A percentile compares a stretch with the other conserved stretches of the same genome.
Conservation (phyloP, 2,888 invertebrate species). For the Invenusta paracnida region DNA sequence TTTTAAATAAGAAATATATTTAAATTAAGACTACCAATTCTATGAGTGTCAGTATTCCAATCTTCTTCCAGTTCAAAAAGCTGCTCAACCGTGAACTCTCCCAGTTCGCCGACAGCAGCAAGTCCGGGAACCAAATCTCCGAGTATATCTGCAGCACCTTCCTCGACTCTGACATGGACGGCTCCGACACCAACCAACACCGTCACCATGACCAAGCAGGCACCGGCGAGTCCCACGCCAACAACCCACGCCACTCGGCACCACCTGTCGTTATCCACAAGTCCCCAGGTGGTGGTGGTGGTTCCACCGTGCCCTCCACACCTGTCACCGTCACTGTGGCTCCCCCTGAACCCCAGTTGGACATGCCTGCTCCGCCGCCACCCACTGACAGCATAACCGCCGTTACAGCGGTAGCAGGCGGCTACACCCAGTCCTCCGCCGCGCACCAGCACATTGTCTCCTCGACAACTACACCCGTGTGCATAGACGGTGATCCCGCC, state of each 20-base stretch:
- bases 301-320: background rate
- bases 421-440: background rate
- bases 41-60: no score
- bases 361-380: background rate
- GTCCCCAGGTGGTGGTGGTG: no score
- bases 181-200: background rate
- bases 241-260: no score
- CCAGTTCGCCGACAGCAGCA: conserved; percentile 93
- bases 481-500: background rate
- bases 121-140: conserved; percentile 93
- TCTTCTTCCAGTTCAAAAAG: conserved; percentile 41
- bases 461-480: no score
- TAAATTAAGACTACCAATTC: background rate
- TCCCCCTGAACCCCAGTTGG: background rate
- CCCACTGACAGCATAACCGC: no score
- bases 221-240: no score
- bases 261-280: no score
- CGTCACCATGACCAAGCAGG: no score
- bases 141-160: conserved; percentile 96
- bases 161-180: conserved; percentile 65
- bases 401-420: background rate
- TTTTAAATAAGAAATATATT: background rate
- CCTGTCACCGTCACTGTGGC: background rate
- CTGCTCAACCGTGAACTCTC: conserved; percentile 41
- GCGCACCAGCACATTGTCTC: background rate